Evolutionary conservation across 1,140 invertebrate species (phyloP).

Genomic region (Tigriopus japonicus): DNA sequence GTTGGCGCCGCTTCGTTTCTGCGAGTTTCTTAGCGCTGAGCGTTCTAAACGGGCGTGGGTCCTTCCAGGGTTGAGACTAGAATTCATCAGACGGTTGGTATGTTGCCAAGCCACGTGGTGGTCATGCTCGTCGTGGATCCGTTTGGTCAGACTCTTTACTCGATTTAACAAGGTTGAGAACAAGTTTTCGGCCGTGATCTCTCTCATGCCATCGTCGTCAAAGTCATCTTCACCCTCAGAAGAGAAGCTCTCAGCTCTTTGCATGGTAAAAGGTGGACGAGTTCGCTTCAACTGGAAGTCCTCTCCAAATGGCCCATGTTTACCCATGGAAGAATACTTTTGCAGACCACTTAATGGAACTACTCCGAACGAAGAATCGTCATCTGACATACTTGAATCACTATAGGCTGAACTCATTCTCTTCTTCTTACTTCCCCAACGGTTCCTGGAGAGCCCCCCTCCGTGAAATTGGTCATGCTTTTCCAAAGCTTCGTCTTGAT

Average conservation of each 20-base stretch:
- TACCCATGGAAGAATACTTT: slow-evolving; percentile 13
- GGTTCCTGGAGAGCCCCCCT: background rate
- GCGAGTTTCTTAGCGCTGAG: slow-evolving; percentile 12
- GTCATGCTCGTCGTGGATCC: slow-evolving; percentile 47
- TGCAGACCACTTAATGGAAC: slow-evolving; percentile 3
- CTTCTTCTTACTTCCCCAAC: slow-evolving; percentile 12
- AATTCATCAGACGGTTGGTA: background rate
- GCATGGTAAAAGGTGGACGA: slow-evolving; percentile 10
- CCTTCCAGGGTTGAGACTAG: slow-evolving; percentile 3
- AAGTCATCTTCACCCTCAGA: slow-evolving; percentile 16
- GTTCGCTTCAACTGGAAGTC: slow-evolving; percentile 9
- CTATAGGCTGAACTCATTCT: slow-evolving; percentile 13
- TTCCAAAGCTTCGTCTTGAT: background rate
- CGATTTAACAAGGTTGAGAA: slow-evolving; percentile 66
- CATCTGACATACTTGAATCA: slow-evolving; percentile 13
- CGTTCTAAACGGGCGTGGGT: slow-evolving; percentile 13
- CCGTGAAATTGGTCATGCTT: background rate
- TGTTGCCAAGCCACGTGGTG: slow-evolving; percentile 7
- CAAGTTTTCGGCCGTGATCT: slow-evolving; percentile 68
- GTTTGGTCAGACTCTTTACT: slow-evolving; percentile 59
- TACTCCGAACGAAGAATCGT: background rate
- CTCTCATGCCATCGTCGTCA: slow-evolving; percentile 52
- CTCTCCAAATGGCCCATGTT: slow-evolving; percentile 4
- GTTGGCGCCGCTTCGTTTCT: background rate
- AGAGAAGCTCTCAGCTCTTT: slow-evolving; percentile 15